Evolutionary conservation across 2,888 invertebrate species (phyloP).

Genomic region (Tenthredo mesomela): DNA sequence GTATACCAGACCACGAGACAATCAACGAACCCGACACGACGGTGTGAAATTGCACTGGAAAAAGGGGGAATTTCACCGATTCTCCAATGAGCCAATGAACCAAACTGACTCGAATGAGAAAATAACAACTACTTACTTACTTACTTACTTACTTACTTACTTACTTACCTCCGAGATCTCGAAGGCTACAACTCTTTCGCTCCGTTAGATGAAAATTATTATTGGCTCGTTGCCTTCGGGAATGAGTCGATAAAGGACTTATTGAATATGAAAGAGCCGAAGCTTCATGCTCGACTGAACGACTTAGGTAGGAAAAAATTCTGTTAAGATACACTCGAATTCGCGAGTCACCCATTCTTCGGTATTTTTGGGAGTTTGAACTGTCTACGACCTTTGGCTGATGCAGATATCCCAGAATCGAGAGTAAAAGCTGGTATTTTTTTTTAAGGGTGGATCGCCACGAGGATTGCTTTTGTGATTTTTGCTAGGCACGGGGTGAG

Average conservation of each 20-base stretch:
- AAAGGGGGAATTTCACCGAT: neutral
- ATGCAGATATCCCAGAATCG: neutral
- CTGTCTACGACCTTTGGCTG: neutral
- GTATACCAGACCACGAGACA: constrained; percentile 13
- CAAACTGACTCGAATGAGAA: constrained; percentile 21
- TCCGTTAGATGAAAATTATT: constrained; percentile 12
- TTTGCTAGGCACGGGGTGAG: neutral
- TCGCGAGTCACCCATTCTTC: neutral
- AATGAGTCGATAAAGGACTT: constrained; percentile 11
- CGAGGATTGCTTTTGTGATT: neutral
- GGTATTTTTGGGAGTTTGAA: neutral
- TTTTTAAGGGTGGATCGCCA: neutral
- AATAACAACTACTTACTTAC: constrained; percentile 19
- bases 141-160: neutral
- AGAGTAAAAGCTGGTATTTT: neutral
- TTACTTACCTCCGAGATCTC: neutral
- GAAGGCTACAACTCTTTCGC: neutral
- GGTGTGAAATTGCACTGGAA: neutral
- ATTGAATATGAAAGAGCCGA: constrained; percentile 16
- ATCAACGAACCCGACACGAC: constrained; percentile 29
- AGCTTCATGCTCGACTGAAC: neutral
- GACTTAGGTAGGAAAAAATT: neutral
- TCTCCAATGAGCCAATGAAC: constrained; percentile 5
- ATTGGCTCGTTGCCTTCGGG: neutral
- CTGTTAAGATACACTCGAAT: neutral